Conservation (phyloP, 2,888 invertebrate species). For the Diloba caeruleocephala region DNA sequence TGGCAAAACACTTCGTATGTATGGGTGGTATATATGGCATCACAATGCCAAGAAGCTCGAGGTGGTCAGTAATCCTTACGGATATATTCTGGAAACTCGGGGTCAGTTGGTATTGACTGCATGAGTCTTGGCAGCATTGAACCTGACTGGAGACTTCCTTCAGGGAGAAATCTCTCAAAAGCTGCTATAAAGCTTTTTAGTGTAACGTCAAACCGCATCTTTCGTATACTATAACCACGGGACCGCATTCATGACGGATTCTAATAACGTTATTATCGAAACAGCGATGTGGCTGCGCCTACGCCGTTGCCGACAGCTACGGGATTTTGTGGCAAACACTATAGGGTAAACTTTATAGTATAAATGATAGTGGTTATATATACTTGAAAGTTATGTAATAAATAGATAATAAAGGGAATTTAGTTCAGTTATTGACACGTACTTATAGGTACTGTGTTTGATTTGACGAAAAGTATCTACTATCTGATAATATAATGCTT, state of each 20-base stretch:
- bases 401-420: conserved; percentile 22
- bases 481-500: neutral
- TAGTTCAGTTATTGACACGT: conserved; percentile 14
- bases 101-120: too few species aligned
- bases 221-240: conserved; percentile 48
- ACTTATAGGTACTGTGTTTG: conserved; percentile 4
- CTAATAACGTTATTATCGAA: conserved; percentile 65
- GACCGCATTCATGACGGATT: conserved; percentile 67
- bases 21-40: too few species aligned
- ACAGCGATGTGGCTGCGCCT: conserved; percentile 47
- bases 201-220: conserved; percentile 14
- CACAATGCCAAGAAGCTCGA: too few species aligned
- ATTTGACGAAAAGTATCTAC: conserved; percentile 5
- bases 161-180: too few species aligned
- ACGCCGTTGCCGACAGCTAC: conserved; percentile 39
- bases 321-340: conserved; percentile 37
- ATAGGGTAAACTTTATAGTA: conserved; percentile 7
- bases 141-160: too few species aligned
- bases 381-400: conserved; percentile 12
- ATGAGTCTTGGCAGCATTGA: too few species aligned
- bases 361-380: neutral
- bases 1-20: too few species aligned
- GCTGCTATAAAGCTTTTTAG: too few species aligned
- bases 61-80: too few species aligned
- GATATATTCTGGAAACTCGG: too few species aligned